Base-by-base conservation (phyloP, 2,797 vertebrate species). In the Sebastes variabilis region DNA sequence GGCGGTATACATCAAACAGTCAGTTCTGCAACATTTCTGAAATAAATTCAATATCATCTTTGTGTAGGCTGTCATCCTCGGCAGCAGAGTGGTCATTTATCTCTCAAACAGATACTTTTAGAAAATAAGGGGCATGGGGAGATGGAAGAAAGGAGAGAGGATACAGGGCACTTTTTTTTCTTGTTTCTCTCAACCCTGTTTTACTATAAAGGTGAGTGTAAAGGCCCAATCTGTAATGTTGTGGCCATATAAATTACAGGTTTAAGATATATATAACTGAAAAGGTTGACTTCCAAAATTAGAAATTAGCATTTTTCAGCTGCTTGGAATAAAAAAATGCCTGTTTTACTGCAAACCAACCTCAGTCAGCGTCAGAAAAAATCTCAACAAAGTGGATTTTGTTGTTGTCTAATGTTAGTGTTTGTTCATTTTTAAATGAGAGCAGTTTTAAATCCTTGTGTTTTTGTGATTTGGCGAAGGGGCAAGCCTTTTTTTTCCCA, bases 41-140 rank as follows among this genome's bases (percentile, higher is more conserved):
- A 97, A 97, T 97, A 96, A 95, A 97, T 95, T 96, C 96, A 96
- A 96, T 97, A 96, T 97, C 95, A 95, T 96, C 95, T 97, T 96
- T 96, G 95, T 96, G 95, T 96, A 96, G 97, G 95, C 96, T 96
- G 95, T 96, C 96, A 96, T 95, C 94, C 94, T 94, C 91, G 72
- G 90, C 93, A 91, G 91, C 92, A 92, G 93, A 94, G 90, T 83
- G 91, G 94, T 94, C 95, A 96, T 96, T 96, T 96, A 96, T 96
- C 96, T 96, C 94, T 94, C 94, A 95, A 95, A 95, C 94, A 95
- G 95, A 96, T 95, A 96, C 95, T 96, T 96, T 94, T 93, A 90
- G 94, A 95, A 95, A 95, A 95, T 93, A 92, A 90, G 81, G 80
- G 90, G 87, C 88, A 86, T 27, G 56, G 75, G 72, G 75, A 93